Evolutionary conservation across 2,888 invertebrate species (phyloP).

Genomic region (Conomelus anceps): DNA sequence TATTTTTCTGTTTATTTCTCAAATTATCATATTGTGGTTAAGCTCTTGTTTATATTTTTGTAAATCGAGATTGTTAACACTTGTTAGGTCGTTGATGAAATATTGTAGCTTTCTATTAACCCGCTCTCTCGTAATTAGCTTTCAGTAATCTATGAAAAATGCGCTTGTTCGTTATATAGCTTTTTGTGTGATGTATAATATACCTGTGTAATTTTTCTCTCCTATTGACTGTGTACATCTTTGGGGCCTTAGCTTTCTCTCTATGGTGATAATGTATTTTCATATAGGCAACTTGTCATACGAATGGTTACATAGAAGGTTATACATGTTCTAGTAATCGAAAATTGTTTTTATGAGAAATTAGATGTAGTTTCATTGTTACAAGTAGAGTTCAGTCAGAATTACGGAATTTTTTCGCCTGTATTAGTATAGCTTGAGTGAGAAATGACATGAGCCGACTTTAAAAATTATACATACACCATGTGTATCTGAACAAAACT

Average conservation of each 20-base stretch:
- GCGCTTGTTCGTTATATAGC: background rate
- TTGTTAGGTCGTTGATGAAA: background rate
- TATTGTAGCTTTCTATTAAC: background rate
- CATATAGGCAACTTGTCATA: background rate
- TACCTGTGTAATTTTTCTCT: background rate
- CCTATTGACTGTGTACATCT: constrained; percentile 14
- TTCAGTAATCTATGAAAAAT: background rate
- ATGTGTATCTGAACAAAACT: too few relatives aligned
- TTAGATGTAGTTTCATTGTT: background rate
- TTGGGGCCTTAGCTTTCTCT: constrained; percentile 28
- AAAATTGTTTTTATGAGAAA: background rate
- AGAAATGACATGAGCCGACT: background rate
- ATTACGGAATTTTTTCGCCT: background rate
- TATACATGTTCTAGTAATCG: background rate
- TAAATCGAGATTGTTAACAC: background rate
- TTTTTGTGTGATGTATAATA: background rate
- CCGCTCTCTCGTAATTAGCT: background rate
- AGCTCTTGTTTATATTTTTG: background rate
- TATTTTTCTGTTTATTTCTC: background rate
- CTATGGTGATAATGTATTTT: constrained; percentile 18
- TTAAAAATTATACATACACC: too few relatives aligned
- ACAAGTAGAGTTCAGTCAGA: background rate
- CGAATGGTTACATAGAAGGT: background rate
- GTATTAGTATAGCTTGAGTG: background rate
- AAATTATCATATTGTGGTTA: background rate